Conservation (phyloP, 2,113 vertebrate genomes). For the Sinocyclocheilus grahami region DNA sequence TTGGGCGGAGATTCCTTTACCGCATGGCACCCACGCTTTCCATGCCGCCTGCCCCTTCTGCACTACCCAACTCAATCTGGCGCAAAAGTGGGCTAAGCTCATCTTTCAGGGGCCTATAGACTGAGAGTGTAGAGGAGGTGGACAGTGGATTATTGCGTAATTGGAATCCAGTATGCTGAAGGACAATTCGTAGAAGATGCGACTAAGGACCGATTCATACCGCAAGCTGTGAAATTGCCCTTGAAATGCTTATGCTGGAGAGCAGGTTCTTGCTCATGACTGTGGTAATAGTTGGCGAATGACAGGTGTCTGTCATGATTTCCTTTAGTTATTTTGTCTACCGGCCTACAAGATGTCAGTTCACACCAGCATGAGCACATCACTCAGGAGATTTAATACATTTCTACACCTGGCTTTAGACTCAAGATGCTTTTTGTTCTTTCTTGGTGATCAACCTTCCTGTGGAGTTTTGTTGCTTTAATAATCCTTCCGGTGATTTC, state of each 20-base stretch:
- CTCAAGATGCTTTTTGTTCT: background rate
- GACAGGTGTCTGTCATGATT: background rate
- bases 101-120: slow-evolving; percentile 98
- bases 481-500: background rate
- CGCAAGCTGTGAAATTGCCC: slow-evolving; percentile 35
- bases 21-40: slow-evolving; percentile 96
- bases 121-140: slow-evolving; percentile 71
- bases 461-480: slow-evolving; percentile 27
- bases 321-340: background rate
- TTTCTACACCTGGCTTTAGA: background rate
- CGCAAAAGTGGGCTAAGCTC: slow-evolving; percentile 89
- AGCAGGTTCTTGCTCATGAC: background rate
- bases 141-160: background rate
- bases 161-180: slow-evolving; percentile 20
- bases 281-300: background rate
- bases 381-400: slow-evolving; percentile 31
- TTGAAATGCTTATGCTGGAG: slow-evolving; percentile 28
- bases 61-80: slow-evolving; percentile 86
- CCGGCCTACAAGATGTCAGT: slow-evolving; percentile 5
- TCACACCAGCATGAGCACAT: slow-evolving; percentile 35
- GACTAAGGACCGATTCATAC: background rate
- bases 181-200: background rate
- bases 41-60: slow-evolving; percentile 97
- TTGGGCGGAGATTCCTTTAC: slow-evolving; percentile 94
- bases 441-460: background rate